Conservation (phyloP, 2,888 invertebrate species). For the Quadriops clusia region DNA sequence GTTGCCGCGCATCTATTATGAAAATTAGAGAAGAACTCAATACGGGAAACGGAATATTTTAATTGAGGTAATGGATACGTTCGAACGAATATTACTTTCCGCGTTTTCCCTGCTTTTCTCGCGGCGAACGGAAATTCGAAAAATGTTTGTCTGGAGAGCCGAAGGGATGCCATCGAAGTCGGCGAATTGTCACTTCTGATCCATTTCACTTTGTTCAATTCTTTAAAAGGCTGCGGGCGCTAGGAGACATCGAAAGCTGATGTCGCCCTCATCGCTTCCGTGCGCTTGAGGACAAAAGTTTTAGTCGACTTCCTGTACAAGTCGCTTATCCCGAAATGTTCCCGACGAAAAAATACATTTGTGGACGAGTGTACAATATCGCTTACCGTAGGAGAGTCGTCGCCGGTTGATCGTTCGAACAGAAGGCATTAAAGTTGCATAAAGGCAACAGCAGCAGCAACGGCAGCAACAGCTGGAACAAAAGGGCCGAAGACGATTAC, state of each 20-base stretch:
- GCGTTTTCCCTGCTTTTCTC: too few species aligned
- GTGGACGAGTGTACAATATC: constrained; percentile 11
- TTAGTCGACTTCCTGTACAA: background rate
- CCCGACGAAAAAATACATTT: background rate
- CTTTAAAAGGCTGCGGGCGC: constrained; percentile 9
- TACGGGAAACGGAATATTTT: too few species aligned
- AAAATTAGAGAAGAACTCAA: too few species aligned
- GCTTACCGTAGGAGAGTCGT: too few species aligned
- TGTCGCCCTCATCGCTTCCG: constrained; percentile 11
- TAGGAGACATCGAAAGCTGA: constrained; percentile 16
- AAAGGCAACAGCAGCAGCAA: too few species aligned
- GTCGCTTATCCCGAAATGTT: background rate
- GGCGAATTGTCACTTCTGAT: too few species aligned
- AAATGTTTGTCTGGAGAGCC: too few species aligned
- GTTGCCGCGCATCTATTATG: too few species aligned
- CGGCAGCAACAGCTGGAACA: constrained; percentile 17
- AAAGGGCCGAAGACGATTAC: constrained; percentile 17
- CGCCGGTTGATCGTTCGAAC: constrained; percentile 7
- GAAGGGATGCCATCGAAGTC: too few species aligned
- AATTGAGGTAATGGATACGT: too few species aligned
- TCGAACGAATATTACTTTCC: too few species aligned
- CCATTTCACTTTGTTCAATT: constrained; percentile 14
- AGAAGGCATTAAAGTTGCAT: constrained; percentile 15
- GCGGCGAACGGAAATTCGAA: too few species aligned
- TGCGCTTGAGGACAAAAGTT: constrained; percentile 6